Conservation (phyloP, 2,888 invertebrate species). For the Platycnemis pennipes region DNA sequence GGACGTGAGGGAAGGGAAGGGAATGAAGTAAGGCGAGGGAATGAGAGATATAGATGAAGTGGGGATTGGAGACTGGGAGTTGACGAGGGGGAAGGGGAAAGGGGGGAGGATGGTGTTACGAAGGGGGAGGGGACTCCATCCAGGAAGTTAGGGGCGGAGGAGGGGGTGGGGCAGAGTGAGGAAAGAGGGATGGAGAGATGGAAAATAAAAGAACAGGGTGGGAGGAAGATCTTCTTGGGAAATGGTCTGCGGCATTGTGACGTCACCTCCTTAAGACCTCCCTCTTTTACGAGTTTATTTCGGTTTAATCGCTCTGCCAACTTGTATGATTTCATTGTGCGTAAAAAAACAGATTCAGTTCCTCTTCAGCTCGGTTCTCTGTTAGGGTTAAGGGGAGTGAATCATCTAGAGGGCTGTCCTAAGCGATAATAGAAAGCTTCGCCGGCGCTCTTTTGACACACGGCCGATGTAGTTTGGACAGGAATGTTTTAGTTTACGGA, state of each 20-base stretch:
- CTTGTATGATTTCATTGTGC: constrained; percentile 41
- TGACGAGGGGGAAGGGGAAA: not conserved
- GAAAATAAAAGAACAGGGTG: not conserved
- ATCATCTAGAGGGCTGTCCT: not conserved
- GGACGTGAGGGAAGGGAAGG: not conserved
- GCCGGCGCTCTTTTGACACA: not conserved
- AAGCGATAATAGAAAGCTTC: not conserved
- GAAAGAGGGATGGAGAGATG: not conserved
- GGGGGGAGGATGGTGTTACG: not conserved
- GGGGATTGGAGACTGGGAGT: not conserved
- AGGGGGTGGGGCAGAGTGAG: not conserved
- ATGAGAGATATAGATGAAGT: constrained; percentile 32
- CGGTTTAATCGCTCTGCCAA: constrained; percentile 54
- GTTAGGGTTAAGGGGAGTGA: constrained; percentile 3
- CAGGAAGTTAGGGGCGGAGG: not conserved
- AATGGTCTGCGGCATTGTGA: constrained; percentile 66
- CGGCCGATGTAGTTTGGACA: not conserved
- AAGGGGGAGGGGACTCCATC: not conserved
- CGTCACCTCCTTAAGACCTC: constrained; percentile 57
- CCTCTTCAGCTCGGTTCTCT: not conserved
- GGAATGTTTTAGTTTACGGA: not conserved
- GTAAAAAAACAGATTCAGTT: constrained; percentile 52
- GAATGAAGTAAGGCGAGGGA: constrained; percentile 2
- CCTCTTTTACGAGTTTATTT: constrained; percentile 47
- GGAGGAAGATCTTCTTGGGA: constrained; percentile 43